Evolutionary conservation across 2,113 vertebrate genomes (phyloP).

Genomic region (Cinclus mexicanus): DNA sequence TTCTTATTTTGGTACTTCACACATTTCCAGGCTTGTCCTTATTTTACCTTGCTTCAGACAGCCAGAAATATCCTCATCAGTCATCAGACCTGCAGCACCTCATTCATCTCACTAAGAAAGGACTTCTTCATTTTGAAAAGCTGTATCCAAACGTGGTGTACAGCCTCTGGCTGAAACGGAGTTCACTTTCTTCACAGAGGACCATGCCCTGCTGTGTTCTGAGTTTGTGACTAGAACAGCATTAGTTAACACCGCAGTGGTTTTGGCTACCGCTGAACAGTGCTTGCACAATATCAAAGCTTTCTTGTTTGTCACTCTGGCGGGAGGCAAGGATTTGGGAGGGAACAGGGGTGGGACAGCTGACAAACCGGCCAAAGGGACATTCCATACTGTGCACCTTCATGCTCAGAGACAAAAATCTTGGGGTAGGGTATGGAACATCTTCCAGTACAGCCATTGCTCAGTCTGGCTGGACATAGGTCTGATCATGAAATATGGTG

Average conservation of each 20-base stretch:
- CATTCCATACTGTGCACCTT: background rate
- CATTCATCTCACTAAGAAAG: background rate
- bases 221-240: background rate
- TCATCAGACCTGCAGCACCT: background rate
- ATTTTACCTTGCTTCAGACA: background rate
- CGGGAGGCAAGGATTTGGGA: background rate
- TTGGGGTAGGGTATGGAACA: background rate
- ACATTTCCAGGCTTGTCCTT: background rate
- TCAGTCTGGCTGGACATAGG: accelerated
- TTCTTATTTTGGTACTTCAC: background rate
- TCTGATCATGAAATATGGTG: accelerated
- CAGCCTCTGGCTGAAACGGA: background rate
- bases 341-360: background rate
- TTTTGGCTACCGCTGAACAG: background rate
- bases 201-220: background rate
- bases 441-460: background rate
- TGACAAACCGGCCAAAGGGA: accelerated
- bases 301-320: background rate
- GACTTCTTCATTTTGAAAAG: background rate
- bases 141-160: background rate
- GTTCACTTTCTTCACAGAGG: background rate
- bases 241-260: background rate
- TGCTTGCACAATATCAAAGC: background rate
- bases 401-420: background rate
- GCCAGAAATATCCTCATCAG: background rate